Evolutionary conservation across 2,888 invertebrate genomes (phyloP).

Genomic region (Drosophila nigritarsus): DNA sequence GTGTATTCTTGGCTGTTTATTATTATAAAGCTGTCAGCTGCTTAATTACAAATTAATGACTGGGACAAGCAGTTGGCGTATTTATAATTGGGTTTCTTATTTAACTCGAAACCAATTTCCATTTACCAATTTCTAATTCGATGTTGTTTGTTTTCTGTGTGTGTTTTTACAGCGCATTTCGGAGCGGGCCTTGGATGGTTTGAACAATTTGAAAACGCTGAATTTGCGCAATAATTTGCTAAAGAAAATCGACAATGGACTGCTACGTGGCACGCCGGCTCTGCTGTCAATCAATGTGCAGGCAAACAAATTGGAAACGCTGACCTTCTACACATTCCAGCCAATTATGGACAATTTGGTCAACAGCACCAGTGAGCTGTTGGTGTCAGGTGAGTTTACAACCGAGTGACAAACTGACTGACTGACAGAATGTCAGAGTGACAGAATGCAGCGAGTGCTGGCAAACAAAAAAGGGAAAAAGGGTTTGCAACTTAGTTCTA

Average conservation of each 20-base stretch:
- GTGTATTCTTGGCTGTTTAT: neutral
- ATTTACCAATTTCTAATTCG: conserved; percentile 56
- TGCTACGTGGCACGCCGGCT: conserved; percentile 90
- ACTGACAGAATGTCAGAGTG: conserved; percentile 18
- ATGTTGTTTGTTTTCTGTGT: neutral
- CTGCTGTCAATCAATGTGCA: conserved; percentile 91
- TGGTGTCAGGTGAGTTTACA: conserved; percentile 89
- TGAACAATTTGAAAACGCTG: conserved; percentile 90
- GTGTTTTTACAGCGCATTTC: conserved; percentile 87
- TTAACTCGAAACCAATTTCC: neutral
- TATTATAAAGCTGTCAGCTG: neutral
- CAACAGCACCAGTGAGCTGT: conserved; percentile 90
- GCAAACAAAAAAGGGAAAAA: conserved; percentile 17
- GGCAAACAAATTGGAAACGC: conserved; percentile 90
- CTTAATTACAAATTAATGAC: neutral
- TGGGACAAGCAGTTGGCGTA: neutral
- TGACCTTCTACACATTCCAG: conserved; percentile 90
- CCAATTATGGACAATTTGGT: conserved; percentile 92
- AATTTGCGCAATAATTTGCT: conserved; percentile 92
- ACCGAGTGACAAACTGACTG: conserved; percentile 23
- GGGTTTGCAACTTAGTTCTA: conserved; percentile 60
- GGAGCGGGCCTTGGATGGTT: conserved; percentile 91
- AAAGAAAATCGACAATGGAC: conserved; percentile 89
- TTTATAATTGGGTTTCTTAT: conserved; percentile 4
- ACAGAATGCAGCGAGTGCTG: conserved; percentile 14